phyloP scores from a whole-genome alignment of 2,113 vertebrate species.

The Nannobrachium achirus region DNA sequence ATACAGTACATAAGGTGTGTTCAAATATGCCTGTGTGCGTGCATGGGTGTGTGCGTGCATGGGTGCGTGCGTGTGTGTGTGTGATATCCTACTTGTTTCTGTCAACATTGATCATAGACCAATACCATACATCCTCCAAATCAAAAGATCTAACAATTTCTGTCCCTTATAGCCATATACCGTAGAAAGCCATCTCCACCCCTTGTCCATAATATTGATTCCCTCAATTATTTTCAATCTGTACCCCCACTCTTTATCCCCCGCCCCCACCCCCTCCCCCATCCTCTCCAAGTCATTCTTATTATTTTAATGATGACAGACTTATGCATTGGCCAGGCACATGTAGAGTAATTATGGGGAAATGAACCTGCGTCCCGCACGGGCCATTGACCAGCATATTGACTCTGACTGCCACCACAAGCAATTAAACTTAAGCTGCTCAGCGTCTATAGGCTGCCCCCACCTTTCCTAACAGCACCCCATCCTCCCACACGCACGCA shows the following conservation, averaged over 20 bases:
- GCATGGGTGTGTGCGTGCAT: background rate
- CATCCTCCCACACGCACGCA: background rate
- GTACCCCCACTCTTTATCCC: slow-evolving; percentile 47
- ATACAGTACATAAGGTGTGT: background rate
- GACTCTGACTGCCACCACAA: slow-evolving; percentile 81
- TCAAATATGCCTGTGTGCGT: background rate
- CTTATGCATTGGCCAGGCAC: slow-evolving; percentile 71
- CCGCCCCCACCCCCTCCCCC: slow-evolving; percentile 39
- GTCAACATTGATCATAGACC: background rate
- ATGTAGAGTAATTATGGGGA: slow-evolving; percentile 82
- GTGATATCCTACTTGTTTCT: no score
- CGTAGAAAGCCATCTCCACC: slow-evolving; percentile 25
- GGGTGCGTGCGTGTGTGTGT: background rate
- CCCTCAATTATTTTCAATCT: slow-evolving; percentile 59
- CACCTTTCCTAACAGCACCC: slow-evolving; percentile 31
- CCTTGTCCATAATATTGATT: slow-evolving; percentile 45
- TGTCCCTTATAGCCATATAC: background rate
- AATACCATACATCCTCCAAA: background rate
- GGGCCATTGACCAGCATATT: slow-evolving; percentile 82
- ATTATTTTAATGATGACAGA: slow-evolving; percentile 81
- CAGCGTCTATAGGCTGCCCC: slow-evolving; percentile 61
- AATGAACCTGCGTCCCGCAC: slow-evolving; percentile 79
- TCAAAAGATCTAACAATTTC: slow-evolving; percentile 17
- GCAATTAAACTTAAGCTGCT: slow-evolving; percentile 80
- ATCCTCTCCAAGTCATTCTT: slow-evolving; percentile 57